Evolutionary conservation across 2,888 invertebrate genomes (phyloP), one percentile per base, ranked within the genome.

Genomic region (Calliscelio sp.): DNA sequence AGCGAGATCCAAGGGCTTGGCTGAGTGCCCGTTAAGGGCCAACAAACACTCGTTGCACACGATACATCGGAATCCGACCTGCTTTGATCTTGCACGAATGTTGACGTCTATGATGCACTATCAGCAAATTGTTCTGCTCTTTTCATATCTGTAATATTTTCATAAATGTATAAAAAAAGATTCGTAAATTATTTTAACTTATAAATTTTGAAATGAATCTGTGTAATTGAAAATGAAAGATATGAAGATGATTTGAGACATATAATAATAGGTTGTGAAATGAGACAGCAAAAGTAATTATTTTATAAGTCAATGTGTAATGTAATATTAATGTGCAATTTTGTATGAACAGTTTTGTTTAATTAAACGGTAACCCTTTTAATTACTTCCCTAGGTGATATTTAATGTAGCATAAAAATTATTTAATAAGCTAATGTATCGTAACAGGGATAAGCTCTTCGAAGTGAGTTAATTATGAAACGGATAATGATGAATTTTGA

Each of bases 11-110:
- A 74, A 81, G 81, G 78, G 81, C 78, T 79, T 74, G 78, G 85
- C 81, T 55, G 66, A 81, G 78, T 74, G 81, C 84, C 82, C 80
- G 77, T 85, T 85, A 81, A 85, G 85, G 85, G 77, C 85, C 85
- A 85, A 85, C 81, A 85, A 81, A 80, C 79, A 75, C 79, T 73
- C 73, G 35, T 65, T 75, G 77, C 66, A 25, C 61, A 28, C 66
- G 71, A 53, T 73, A 57, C 63, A 28, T 70, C 70, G 63, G 35
- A 35, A 24, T 44, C 38, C 77, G 63, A 16, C 20, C 16, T 57
- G 38, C 53, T 70, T 74, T 81, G 81, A 75, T 81, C 74, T 68
- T n/a, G 28, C 38, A n/a, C n/a, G 35, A 66, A 66, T 75, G 61
- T 66, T 74, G 32, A 66, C 53, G 61, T 81, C 20, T 24, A 51